A percentile compares a stretch with the other conserved stretches of the same genome.
Conservation (phyloP, 2,113 vertebrate genomes). For the Bettongia penicillata region DNA sequence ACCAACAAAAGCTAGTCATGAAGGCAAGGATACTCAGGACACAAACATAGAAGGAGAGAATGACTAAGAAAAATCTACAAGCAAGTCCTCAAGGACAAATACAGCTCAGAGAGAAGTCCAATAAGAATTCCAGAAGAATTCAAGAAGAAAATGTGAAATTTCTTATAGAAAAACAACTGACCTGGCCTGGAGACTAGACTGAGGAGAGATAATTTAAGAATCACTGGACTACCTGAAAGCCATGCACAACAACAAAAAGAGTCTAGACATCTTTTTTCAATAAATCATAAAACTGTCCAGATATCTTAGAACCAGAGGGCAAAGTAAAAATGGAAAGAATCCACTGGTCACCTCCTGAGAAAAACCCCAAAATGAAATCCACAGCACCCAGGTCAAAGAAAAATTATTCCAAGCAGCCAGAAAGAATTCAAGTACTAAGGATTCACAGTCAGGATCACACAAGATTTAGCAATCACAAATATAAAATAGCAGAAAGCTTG, state of each 20-base stretch:
- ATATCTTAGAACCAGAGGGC: neutral
- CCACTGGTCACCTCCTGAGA: neutral
- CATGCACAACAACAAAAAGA: neutral
- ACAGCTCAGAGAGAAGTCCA: neutral
- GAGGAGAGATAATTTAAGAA: neutral
- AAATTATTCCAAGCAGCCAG: neutral
- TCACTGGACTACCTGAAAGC: neutral
- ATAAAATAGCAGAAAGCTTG: neutral
- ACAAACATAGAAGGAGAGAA: neutral
- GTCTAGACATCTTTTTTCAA: neutral
- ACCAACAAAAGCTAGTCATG: neutral
- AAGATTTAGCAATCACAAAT: neutral
- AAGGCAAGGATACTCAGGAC: no score
- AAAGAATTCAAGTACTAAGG: neutral
- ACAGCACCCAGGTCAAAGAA: neutral
- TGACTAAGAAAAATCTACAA: neutral
- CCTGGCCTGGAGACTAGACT: neutral
- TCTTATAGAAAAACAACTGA: neutral
- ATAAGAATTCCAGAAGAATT: neutral
- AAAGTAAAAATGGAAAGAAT: neutral
- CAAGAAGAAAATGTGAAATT: neutral
- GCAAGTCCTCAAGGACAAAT: neutral
- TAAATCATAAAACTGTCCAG: neutral
- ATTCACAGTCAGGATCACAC: neutral
- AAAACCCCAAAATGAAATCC: neutral